These are phyloP conservation scores for Therioaphis trifolii DNA, from an alignment of 2,888 invertebrate species.

Conservation along the genomic window DNA sequence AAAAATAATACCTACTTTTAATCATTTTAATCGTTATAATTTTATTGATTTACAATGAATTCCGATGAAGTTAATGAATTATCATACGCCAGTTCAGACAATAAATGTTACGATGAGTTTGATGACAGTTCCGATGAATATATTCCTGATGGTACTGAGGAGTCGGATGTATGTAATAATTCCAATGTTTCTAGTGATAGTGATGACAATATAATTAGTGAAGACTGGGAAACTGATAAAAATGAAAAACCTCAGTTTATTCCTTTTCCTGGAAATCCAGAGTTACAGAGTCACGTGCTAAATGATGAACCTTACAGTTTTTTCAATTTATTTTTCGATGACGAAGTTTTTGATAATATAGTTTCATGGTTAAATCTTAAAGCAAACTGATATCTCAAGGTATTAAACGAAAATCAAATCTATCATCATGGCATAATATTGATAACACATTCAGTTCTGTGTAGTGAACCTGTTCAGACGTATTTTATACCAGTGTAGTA, in stretches of 20 bases:
- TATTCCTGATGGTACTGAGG: neutral
- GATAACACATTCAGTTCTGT: no score
- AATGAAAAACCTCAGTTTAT: neutral
- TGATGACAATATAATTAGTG: neutral
- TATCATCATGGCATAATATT: no score
- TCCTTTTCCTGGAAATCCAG: neutral
- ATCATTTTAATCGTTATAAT: no score
- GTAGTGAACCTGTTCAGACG: no score
- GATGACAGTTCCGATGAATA: neutral
- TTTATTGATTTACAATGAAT: no score
- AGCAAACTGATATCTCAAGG: no score
- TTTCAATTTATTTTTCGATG: neutral
- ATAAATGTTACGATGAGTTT: neutral
- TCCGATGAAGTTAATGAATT: no score
- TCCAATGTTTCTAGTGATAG: neutral
- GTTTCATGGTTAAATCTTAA: neutral
- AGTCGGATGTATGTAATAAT: neutral
- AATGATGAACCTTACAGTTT: neutral
- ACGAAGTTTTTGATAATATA: neutral
- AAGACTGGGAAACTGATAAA: neutral
- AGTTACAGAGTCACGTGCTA: neutral
- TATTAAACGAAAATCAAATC: no score
- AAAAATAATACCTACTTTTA: no score
- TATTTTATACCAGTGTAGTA: no score
- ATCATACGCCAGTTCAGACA: no score